A percentile compares a stretch with the other conserved stretches of the same genome.
These are phyloP conservation scores for Elaeidobius kamerunicus DNA, from an alignment of 2,888 invertebrate genomes.

Conservation along the genomic window DNA sequence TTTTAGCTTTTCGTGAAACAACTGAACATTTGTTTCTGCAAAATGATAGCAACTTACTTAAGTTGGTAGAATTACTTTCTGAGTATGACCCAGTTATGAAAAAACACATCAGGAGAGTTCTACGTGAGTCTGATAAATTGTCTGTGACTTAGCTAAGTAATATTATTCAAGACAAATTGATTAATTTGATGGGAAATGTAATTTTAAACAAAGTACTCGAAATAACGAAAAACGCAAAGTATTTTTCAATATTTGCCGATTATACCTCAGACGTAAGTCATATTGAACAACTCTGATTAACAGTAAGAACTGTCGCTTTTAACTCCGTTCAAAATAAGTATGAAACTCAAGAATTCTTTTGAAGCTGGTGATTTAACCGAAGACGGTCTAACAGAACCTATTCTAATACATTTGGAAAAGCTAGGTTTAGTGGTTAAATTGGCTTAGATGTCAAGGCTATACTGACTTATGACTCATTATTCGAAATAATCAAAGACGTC, in stretches of 20 bases:
- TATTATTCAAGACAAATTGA: background rate
- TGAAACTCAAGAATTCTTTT: slow-evolving; percentile 1
- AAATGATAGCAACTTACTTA: too few species aligned
- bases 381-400: background rate
- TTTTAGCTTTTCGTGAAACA: too few species aligned
- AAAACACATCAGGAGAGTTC: background rate
- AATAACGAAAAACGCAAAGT: background rate
- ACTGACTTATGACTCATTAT: slow-evolving; percentile 8
- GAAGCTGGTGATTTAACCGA: background rate
- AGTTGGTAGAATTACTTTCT: background rate
- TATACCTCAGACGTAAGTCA: background rate
- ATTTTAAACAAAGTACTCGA: background rate
- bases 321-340: background rate
- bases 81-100: background rate
- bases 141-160: background rate
- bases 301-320: background rate
- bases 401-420: slow-evolving; percentile 6
- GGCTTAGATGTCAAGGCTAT: slow-evolving; percentile 3
- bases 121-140: background rate
- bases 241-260: too few species aligned
- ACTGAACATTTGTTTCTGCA: too few species aligned
- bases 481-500: slow-evolving; percentile 26
- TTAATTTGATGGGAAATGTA: background rate
- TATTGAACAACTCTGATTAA: background rate
- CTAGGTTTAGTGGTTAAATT: background rate